phyloP scores from a whole-genome alignment of 2,113 vertebrate species.

The Prochilodus magdalenae region DNA sequence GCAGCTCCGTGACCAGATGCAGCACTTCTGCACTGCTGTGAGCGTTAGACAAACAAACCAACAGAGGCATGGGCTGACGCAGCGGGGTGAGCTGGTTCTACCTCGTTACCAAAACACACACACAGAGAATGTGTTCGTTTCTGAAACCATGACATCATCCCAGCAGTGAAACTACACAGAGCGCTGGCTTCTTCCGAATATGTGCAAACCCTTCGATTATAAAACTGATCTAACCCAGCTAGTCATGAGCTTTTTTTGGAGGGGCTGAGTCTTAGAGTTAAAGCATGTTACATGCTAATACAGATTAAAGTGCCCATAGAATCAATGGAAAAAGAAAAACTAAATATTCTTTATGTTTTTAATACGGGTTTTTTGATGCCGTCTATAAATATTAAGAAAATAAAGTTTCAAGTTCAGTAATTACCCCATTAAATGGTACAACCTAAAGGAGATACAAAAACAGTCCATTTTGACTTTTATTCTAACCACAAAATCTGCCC shows the following conservation, averaged over 20 bases:
- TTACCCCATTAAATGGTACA: no score
- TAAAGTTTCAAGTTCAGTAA: no score
- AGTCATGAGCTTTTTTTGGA: background rate
- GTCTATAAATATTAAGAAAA: no score
- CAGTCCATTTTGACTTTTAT: no score
- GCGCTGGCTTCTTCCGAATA: background rate
- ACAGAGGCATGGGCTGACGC: conserved; percentile 60
- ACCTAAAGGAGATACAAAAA: no score
- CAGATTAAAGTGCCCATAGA: no score
- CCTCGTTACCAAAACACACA: conserved; percentile 65
- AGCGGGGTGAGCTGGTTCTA: conserved; percentile 53
- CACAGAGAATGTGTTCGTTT: conserved; percentile 54
- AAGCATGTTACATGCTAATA: no score
- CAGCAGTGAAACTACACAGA: background rate
- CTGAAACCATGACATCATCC: conserved; percentile 72
- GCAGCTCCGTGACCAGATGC: conserved; percentile 64
- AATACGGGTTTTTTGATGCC: no score
- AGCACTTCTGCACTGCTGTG: conserved; percentile 59
- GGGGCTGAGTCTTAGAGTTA: background rate
- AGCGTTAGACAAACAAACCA: conserved; percentile 68
- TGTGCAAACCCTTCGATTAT: background rate
- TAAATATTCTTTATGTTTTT: no score
- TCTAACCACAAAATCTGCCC: no score
- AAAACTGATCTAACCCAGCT: background rate
- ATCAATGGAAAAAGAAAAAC: no score